Evolutionary conservation across 2,888 invertebrate genomes (phyloP), one percentile per base, ranked within the genome.

Genomic region (Zelleria hepariella): DNA sequence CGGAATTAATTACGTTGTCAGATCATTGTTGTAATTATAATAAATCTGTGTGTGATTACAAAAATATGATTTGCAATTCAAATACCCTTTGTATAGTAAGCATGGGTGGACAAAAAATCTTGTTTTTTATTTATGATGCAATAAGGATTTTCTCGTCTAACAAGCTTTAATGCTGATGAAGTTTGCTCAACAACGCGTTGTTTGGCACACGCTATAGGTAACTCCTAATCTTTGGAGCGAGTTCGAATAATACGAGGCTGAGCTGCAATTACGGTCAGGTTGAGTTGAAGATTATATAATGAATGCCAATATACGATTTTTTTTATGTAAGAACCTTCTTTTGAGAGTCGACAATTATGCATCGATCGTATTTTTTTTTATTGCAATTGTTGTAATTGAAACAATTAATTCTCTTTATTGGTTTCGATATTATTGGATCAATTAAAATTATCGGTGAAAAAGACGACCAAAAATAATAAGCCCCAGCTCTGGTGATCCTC

Each of bases 1-100:
- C 77, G 69, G 75, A 82, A 82, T 84, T 82, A 82, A 81, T 82
- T 82, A 82, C 72, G 68, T 74, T 73, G 73, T 66, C 66, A 64
- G 68, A 71, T 71, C 69, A 71, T 68, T 67, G 70, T 68, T 69
- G 66, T 64, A 66, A 64, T 66, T 65, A 62, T 69, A 69, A 67
- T 68, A 68, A 55, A 55, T 55, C 21, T 21, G 51, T 51, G 20
- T 27, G 20, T 18, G 27, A 32, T 55, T 51, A 55, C 20, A 55
- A 55, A 21, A 26, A 42, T n/a, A 15, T 21, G 20, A 27, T 55
- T 55, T 55, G 55, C 55, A 21, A 55, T 32, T 55, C 55, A 32
- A 32, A 21, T 32, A 32, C 21, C 5, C 32, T 15, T 10, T 7
- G 32, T 42, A n/a, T n/a, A n/a, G n/a, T n/a, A n/a, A n/a, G n/a